Evolutionary conservation across 2,797 vertebrate species (phyloP).

Genomic region (Spinus pinus): DNA sequence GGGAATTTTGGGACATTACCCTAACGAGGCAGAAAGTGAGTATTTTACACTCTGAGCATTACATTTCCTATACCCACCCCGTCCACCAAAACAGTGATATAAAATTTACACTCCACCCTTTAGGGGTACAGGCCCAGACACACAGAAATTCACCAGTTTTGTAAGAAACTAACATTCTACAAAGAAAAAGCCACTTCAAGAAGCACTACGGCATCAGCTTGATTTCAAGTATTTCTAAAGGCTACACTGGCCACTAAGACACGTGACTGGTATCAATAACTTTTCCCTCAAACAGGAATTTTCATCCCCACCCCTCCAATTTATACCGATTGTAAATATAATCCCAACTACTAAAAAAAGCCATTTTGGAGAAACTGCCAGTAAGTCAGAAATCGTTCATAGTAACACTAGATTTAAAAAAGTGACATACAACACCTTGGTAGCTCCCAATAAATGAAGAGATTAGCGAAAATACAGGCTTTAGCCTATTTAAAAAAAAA

Average conservation of each 20-base stretch:
- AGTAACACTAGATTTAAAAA: fast-evolving
- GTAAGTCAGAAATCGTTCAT: fast-evolving
- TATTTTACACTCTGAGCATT: neutral
- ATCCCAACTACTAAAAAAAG: neutral
- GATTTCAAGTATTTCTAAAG: neutral
- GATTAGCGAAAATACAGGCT: fast-evolving
- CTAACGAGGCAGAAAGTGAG: neutral
- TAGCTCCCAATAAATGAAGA: neutral
- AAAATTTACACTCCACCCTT: neutral
- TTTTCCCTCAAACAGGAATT: neutral
- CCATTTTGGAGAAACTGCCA: neutral
- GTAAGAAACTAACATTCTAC: neutral
- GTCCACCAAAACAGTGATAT: fast-evolving
- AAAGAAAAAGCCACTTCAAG: neutral
- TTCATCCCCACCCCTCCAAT: neutral
- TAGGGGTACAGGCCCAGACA: neutral
- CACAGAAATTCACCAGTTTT: neutral
- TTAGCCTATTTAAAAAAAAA: fast-evolving
- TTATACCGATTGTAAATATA: fast-evolving
- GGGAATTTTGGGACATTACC: neutral
- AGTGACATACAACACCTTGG: fast-evolving
- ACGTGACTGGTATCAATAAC: neutral
- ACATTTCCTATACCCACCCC: fast-evolving
- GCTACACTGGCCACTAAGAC: neutral
- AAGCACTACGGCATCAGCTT: neutral